Percentiles rank a stretch among this genome's conserved stretches.
Conservation (phyloP, 2,888 invertebrate species). For the Erynnis tages region DNA sequence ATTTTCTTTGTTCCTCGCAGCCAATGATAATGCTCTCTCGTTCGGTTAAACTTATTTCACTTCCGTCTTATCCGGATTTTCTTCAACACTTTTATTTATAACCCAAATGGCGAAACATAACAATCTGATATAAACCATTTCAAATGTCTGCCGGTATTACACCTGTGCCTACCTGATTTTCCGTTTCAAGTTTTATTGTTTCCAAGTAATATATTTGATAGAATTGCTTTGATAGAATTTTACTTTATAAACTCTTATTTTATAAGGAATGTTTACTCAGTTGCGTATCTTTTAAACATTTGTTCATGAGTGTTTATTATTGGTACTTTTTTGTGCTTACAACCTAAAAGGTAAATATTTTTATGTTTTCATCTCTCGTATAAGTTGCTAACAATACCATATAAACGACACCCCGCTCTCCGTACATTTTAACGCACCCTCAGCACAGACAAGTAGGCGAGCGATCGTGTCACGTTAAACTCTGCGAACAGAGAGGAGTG, state of each 20-base stretch:
- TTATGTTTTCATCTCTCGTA: neutral
- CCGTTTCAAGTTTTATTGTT: conserved; percentile 31
- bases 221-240: neutral
- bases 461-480: conserved; percentile 45
- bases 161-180: conserved; percentile 54
- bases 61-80: conserved; percentile 77
- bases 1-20: conserved; percentile 81
- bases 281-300: no score
- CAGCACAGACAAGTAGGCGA: conserved; percentile 25
- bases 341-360: no score
- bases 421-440: conserved; percentile 17
- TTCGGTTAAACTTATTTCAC: conserved; percentile 80
- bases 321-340: no score
- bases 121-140: conserved; percentile 66
- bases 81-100: conserved; percentile 77
- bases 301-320: no score
- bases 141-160: conserved; percentile 57
- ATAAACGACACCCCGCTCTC: conserved; percentile 13
- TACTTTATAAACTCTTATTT: no score
- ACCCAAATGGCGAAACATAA: conserved; percentile 69
- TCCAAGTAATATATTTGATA: conserved; percentile 10
- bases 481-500: conserved; percentile 46
- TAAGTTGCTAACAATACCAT: conserved; percentile 11
- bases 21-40: conserved; percentile 81
- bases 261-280: no score